These are phyloP conservation scores for Drosophila percnosoma DNA, from an alignment of 2,888 invertebrate genomes.

Conservation along the genomic window DNA sequence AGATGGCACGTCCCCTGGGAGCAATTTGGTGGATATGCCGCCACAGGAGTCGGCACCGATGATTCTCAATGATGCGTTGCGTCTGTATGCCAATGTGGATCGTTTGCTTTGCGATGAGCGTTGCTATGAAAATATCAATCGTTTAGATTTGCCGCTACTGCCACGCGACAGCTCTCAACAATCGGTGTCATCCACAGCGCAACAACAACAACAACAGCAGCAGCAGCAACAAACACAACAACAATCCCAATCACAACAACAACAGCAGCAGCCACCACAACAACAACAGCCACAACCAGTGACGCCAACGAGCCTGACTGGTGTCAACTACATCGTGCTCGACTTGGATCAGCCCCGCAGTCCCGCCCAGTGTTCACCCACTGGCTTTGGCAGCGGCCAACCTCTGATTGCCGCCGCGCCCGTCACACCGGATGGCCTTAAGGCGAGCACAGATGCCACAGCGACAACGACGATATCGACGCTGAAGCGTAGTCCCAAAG, in stretches of 20 bases:
- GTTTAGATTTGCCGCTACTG: conserved; percentile 73
- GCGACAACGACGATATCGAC: background rate
- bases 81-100: conserved; percentile 81
- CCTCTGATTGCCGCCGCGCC: conserved; percentile 47
- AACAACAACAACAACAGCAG: conserved; percentile 29
- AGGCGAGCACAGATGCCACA: conserved; percentile 11
- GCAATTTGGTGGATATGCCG: conserved; percentile 73
- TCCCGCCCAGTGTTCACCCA: conserved; percentile 66
- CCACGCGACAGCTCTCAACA: conserved; percentile 61
- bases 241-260: conserved; percentile 34
- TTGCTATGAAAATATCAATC: conserved; percentile 81
- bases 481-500: conserved; percentile 19
- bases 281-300: conserved; percentile 44
- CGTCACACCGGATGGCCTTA: conserved; percentile 14
- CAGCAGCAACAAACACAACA: conserved; percentile 11
- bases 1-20: conserved; percentile 34
- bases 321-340: conserved; percentile 84
- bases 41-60: conserved; percentile 83
- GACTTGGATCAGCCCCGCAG: conserved; percentile 83
- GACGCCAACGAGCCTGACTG: conserved; percentile 66
- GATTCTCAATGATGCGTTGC: conserved; percentile 65
- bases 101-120: conserved; percentile 73
- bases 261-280: conserved; percentile 11
- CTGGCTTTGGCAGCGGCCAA: conserved; percentile 61
- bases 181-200: conserved; percentile 35